Evolutionary conservation across 64 coral and sea anemone species (phyloP), one percentile per base, ranked within the genome.

Genomic region (Actinia equina): DNA sequence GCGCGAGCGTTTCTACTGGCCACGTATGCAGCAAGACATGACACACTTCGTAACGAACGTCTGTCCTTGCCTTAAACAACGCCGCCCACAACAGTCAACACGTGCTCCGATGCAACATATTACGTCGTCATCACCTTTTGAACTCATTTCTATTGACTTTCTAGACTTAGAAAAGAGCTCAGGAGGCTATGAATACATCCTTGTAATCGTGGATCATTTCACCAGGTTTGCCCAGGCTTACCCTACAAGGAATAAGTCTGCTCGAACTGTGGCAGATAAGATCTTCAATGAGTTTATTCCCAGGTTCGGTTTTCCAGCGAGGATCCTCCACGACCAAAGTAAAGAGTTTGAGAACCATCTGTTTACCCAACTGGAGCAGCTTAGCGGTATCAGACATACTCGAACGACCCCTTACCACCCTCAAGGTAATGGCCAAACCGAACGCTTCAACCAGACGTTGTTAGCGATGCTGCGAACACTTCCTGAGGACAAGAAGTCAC

Each of bases 171-270:
- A 88, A 37, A 77, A 88, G 52, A 60, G 87, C 8, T 79, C 57
- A 44, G 87, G 87, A 6, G 87, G 87, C n/a, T 88, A 88, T 43
- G 25, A 88, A 51, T 88, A 88, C 13, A 60, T 80, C 13, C 26
- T 82, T 0, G 74, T 88, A 14, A 0, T 79, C 37, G 53, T 88
- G 26, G 76, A 88, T 56, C 59, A 88, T 51, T 88, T 88, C 19
- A 88, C 87, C 23, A 79, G 87, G 20, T 88, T 88, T 26, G 87
- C 77, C 16, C 87, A 88, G 53, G 87, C 87, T 17, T 88, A 88
- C 37, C 7, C 87, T 44, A 88, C 87, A 6, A 88, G 44, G 3
- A 67, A 88, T 54, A 88, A 88, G 26, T 88, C 87, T 44, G 77
- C 37, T 52, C 58, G 26, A 11, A 79, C 87, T 42, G 77, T 52